Percentiles rank a stretch among this genome's conserved stretches.
Conservation (phyloP, 2,113 vertebrate species). For the Percopsis transmontana region DNA sequence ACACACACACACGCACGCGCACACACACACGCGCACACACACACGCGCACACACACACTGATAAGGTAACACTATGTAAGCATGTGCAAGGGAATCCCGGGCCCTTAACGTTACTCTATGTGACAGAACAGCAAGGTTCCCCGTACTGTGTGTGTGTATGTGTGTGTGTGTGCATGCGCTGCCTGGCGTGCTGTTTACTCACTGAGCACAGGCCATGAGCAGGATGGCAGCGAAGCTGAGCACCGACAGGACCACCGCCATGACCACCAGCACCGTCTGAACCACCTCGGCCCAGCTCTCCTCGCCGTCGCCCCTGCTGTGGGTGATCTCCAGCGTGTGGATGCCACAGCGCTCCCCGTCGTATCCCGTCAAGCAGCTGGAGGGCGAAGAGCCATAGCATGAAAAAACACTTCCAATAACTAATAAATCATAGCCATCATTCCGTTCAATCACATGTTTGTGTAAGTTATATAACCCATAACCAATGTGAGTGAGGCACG, state of each 20-base stretch:
- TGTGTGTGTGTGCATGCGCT: constrained; percentile 7
- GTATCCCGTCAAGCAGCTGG: constrained; percentile 77
- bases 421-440: background rate
- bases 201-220: constrained; percentile 79
- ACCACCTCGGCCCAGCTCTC: constrained; percentile 40
- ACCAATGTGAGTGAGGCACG: no score
- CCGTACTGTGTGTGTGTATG: constrained; percentile 5
- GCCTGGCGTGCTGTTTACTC: constrained; percentile 47
- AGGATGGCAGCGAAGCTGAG: constrained; percentile 77
- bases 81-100: no score
- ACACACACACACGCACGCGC: no score
- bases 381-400: background rate
- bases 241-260: constrained; percentile 76
- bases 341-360: constrained; percentile 77
- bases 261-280: constrained; percentile 73
- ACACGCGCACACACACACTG: no score
- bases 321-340: constrained; percentile 59
- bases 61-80: no score
- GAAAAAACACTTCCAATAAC: background rate
- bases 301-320: background rate
- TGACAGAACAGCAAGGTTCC: no score
- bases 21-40: no score
- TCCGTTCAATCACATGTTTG: background rate
- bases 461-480: no score
- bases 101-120: no score